Conservation (phyloP, 2,113 vertebrate genomes). For the Sporophila hypoxantha region DNA sequence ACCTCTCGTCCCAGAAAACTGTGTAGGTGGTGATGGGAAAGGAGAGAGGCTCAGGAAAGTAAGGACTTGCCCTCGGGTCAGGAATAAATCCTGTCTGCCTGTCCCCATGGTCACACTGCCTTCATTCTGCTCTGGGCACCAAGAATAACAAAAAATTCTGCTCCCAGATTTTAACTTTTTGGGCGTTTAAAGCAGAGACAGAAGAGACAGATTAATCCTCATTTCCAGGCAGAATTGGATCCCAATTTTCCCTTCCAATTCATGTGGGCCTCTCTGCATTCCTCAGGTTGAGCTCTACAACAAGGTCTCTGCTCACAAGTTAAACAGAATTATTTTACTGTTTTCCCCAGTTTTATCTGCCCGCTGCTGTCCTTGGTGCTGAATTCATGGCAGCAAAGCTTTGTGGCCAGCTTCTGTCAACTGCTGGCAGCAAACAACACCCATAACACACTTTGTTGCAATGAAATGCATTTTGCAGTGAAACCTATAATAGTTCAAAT, state of each 20-base stretch:
- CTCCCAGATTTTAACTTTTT: not conserved
- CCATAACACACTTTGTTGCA: slow-evolving; percentile 42
- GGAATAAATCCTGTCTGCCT: not conserved
- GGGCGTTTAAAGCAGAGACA: not conserved
- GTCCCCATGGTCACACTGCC: not conserved
- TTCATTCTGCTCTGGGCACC: not conserved
- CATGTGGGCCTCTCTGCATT: not conserved
- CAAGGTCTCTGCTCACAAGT: not conserved
- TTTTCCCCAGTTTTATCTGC: not conserved
- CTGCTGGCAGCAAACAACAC: slow-evolving; percentile 27
- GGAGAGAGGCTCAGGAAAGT: not conserved
- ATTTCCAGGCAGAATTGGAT: not conserved
- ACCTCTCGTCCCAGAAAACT: not conserved
- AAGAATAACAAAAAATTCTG: not conserved
- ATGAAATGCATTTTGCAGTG: slow-evolving; percentile 58
- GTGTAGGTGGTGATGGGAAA: not conserved
- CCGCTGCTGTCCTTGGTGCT: slow-evolving; percentile 1
- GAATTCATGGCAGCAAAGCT: not conserved
- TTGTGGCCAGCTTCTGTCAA: slow-evolving; percentile 25
- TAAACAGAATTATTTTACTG: not conserved
- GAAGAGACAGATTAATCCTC: not conserved
- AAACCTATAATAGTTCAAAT: slow-evolving; percentile 63
- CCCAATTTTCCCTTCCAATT: not conserved
- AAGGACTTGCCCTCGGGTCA: not conserved
- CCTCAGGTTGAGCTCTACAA: not conserved